Conservation (phyloP, 2,797 vertebrate genomes). For the Tokudaia tokunoshimensis region DNA sequence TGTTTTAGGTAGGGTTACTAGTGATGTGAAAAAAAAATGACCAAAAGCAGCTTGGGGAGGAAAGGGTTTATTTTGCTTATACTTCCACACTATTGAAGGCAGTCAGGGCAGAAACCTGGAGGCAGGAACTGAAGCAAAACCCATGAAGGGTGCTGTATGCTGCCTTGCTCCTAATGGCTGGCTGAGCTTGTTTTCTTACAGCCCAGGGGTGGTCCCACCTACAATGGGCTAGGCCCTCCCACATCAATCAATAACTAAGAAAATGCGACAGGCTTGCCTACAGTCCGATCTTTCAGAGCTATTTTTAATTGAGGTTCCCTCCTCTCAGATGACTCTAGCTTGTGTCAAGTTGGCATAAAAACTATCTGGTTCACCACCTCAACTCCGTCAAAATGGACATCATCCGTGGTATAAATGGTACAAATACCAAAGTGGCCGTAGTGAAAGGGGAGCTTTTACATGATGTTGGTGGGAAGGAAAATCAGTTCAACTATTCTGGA, state of each 20-base stretch:
- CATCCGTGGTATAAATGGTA: not conserved
- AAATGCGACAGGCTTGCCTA: too few relatives aligned
- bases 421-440: not conserved
- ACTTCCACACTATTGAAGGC: not conserved
- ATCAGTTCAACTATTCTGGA: not conserved
- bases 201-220: not conserved
- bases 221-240: not conserved
- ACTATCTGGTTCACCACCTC: not conserved
- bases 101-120: not conserved
- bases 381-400: not conserved
- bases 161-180: not conserved
- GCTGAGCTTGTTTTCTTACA: not conserved
- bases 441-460: not conserved
- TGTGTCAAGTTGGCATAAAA: not conserved
- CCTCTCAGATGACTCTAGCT: not conserved
- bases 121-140: not conserved
- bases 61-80: not conserved
- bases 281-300: not conserved
- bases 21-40: too few relatives aligned
- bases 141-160: not conserved
- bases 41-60: not conserved
- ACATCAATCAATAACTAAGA: not conserved
- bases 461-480: not conserved
- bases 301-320: not conserved
- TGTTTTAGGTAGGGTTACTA: not conserved